Conservation (phyloP, 2,113 vertebrate genomes). For the Herpailurus yagouaroundi region DNA sequence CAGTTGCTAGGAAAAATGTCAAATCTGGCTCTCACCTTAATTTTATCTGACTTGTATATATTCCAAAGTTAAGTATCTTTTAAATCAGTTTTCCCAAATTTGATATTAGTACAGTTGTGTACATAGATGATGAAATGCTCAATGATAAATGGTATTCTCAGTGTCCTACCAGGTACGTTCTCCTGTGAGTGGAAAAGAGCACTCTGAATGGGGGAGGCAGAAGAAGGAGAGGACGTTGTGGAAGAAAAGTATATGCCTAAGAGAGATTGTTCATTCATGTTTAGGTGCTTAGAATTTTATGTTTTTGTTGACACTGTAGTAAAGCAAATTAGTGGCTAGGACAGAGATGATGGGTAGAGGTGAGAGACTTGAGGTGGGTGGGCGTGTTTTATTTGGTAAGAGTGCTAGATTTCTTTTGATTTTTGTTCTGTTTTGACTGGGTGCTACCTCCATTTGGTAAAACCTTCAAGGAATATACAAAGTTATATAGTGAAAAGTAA, state of each 20-base stretch:
- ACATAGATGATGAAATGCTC: neutral
- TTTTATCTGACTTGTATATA: slow-evolving; percentile 19
- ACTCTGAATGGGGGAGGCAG: neutral
- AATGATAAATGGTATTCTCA: neutral
- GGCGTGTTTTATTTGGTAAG: neutral
- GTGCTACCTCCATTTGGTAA: neutral
- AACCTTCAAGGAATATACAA: neutral
- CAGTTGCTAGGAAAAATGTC: neutral
- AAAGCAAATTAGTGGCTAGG: neutral
- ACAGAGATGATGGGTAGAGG: neutral
- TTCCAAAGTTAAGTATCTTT: slow-evolving; percentile 30
- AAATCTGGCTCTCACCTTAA: neutral
- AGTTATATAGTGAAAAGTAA: neutral
- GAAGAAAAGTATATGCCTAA: neutral
- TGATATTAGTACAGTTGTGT: neutral
- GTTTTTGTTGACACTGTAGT: neutral
- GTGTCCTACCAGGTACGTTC: neutral
- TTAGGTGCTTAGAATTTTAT: slow-evolving; percentile 15
- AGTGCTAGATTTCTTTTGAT: neutral
- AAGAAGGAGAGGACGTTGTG: neutral
- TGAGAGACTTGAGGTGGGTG: neutral
- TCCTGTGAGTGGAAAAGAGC: neutral
- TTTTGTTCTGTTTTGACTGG: neutral
- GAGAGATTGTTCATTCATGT: neutral
- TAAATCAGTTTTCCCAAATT: neutral